Evolutionary conservation across 2,888 invertebrate species (phyloP).

Genomic region (Oligia fasciuncula): DNA sequence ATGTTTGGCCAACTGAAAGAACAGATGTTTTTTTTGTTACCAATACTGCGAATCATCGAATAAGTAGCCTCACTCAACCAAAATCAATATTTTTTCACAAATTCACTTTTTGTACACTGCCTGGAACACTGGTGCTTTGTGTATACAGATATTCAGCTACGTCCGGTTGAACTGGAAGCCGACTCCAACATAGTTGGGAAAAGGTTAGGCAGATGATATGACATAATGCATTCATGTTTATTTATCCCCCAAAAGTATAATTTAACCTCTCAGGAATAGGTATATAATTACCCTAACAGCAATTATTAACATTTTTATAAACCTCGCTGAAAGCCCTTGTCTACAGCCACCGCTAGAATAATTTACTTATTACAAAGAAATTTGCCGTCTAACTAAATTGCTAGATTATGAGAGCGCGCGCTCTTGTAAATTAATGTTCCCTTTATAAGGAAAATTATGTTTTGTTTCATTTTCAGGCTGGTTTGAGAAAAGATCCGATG

Average conservation of each 20-base stretch:
- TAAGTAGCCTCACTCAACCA: neutral
- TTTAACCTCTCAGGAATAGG: neutral
- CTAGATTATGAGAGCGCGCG: slow-evolving; percentile 57
- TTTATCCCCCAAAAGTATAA: neutral
- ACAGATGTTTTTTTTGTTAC: neutral
- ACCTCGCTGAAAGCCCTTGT: slow-evolving; percentile 54
- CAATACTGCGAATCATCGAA: neutral
- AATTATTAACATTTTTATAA: slow-evolving; percentile 34
- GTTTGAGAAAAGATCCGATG: neutral
- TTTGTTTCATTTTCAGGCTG: slow-evolving; percentile 16
- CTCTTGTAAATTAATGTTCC: slow-evolving; percentile 46
- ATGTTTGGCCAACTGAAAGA: neutral
- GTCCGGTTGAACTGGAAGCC: neutral
- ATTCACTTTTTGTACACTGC: no score
- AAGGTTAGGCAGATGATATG: neutral
- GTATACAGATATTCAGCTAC: neutral
- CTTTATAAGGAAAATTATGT: slow-evolving; percentile 39
- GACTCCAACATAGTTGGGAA: no score
- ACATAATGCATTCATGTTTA: neutral
- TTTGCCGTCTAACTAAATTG: slow-evolving; percentile 66
- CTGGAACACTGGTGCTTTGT: no score
- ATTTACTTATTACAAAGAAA: slow-evolving; percentile 69
- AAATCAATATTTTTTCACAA: neutral
- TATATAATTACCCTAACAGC: slow-evolving; percentile 21
- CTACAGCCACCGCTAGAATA: slow-evolving; percentile 59